Base-by-base conservation (phyloP, 2,113 vertebrate species). In the Mormoops blainvillei region DNA sequence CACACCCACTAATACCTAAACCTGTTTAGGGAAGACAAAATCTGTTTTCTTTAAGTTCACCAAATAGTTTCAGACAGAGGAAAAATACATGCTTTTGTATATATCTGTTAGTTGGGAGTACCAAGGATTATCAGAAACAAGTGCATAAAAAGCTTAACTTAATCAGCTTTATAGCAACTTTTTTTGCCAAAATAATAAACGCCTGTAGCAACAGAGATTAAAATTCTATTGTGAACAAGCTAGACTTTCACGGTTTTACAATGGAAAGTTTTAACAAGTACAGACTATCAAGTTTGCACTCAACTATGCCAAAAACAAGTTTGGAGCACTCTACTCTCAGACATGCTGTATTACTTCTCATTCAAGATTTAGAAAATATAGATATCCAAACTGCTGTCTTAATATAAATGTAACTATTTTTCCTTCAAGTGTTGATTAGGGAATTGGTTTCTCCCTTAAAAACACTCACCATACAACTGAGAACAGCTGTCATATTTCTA, bases 371-470 rank as follows among this genome's bases (percentile, higher is more conserved):
- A 90, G 96, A 81, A 95, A 97, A 87, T 24, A 91, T 96, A 95
- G 93, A 89, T 1, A 89, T 98, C 97, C 97, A 96, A 98, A 94
- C 95, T 98, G 97, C 98, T 98, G 98, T 98, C 98, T 96, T 97
- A 97, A 93, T 95, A 92, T 98, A 95, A 97, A 97, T 97, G 95
- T 95, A 98, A 98, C 97, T 98, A 94, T 96, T 98, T 97, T 98
- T 97, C 96, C 89, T 96, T 94, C 94, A 97, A 84, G 81, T 97
- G 95, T 97, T 96, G 96, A 96, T 93, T 76, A 97, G 97, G 95
- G 98, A 98, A 94, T 97, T 97, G 97, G 94, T 98, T 98, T 98
- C 96, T 97, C 97, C 98, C 97, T 98, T 98, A 86, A 93, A 95
- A 98, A 97, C 97, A 94, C 97, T 97, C 96, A 98, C 95, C 98